Evolutionary conservation across 2,797 vertebrate genomes (phyloP).

Genomic region (Neosilurus mollespiculum): DNA sequence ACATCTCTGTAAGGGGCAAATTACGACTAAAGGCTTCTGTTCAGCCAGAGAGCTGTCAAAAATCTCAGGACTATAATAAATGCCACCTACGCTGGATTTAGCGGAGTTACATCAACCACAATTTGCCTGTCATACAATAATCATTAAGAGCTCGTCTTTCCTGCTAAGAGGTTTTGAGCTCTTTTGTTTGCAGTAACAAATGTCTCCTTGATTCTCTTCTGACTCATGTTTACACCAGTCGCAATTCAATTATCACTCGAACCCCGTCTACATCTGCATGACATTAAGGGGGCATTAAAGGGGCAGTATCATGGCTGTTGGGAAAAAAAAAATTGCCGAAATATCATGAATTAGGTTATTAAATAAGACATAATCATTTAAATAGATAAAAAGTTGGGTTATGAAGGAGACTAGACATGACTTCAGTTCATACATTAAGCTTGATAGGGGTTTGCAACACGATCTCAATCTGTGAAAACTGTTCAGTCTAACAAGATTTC

Average conservation of each 20-base stretch:
- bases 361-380: too few species aligned
- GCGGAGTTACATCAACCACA: not conserved
- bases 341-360: too few species aligned
- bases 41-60: not conserved
- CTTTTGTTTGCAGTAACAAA: not conserved
- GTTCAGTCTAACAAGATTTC: too few species aligned
- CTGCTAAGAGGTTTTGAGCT: not conserved
- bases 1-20: not conserved
- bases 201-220: not conserved
- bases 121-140: not conserved
- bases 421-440: too few species aligned
- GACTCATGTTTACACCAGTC: not conserved
- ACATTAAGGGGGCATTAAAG: not conserved
- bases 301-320: too few species aligned
- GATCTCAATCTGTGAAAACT: too few species aligned
- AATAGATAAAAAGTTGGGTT: too few species aligned
- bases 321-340: too few species aligned
- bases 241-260: not conserved
- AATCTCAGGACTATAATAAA: not conserved
- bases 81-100: not conserved
- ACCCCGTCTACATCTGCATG: not conserved
- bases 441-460: too few species aligned
- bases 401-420: too few species aligned
- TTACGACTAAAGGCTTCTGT: not conserved
- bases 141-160: not conserved